Evolutionary conservation across 2,888 invertebrate species (phyloP).

Genomic region (Chydorus sphaericus): DNA sequence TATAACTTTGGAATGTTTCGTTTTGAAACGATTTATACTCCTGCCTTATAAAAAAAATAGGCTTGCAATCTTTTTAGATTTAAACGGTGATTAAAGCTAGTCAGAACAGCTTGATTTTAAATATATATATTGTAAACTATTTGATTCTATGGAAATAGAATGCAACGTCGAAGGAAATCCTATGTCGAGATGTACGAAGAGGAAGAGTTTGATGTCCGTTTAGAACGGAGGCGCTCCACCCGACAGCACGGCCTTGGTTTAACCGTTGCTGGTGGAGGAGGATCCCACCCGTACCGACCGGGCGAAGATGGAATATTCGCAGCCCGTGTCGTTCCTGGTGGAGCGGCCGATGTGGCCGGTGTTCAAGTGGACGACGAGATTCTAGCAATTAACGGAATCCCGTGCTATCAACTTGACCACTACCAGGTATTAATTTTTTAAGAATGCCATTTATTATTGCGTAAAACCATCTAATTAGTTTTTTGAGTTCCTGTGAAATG

Average conservation of each 20-base stretch:
- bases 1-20: no score
- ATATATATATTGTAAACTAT: no score
- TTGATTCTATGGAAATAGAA: no score
- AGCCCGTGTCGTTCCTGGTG: conserved; percentile 80
- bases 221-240: not conserved
- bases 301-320: conserved; percentile 8
- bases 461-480: no score
- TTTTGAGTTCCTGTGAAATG: no score
- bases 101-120: no score
- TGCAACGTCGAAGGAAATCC: not conserved
- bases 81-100: no score
- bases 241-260: not conserved
- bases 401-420: not conserved
- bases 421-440: no score
- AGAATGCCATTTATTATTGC: no score
- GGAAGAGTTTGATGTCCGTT: not conserved
- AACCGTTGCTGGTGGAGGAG: not conserved
- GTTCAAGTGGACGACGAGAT: conserved; percentile 21
- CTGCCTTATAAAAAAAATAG: no score
- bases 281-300: not conserved
- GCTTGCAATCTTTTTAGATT: no score
- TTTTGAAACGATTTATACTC: no score
- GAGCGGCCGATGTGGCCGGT: conserved; percentile 80
- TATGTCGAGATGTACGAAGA: not conserved
- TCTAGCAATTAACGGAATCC: not conserved